Evolutionary conservation across 2,113 vertebrate species (phyloP), one percentile per base, ranked within the genome.

Genomic region (Glareola pratincola): DNA sequence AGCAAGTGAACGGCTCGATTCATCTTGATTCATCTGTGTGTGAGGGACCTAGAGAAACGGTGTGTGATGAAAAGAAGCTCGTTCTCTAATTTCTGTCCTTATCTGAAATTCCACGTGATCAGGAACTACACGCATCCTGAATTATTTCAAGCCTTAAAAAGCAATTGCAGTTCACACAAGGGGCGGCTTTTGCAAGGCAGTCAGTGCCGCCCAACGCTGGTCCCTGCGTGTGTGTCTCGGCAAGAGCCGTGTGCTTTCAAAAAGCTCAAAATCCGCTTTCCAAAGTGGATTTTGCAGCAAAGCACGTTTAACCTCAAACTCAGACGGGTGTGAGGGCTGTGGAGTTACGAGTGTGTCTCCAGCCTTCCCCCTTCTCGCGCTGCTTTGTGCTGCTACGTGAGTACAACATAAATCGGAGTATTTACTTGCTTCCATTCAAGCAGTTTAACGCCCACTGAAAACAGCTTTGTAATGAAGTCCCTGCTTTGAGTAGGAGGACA

Each of bases 221-320:
- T n/a, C n/a, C 59, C 54, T 36, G 45, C 21, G 1, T 8, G n/a
- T 3, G 0, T 32, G 47, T 37, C 54, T 14, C 18, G 47, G 43
- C 72, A 75, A 13, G 78, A 88, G 51, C 50, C 3, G 1, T 8
- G 41, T 21, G 76, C 64, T 63, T 73, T 24, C 54, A 19, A 34
- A 77, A 41, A 56, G 32, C 47, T 37, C 26, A 15, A 23, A 41
- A 59, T 45, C 24, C 32, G 3, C 36, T 30, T n/a, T 8, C 15
- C 14, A 9, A 43, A 51, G 47, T 9, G 30, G 26, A 14, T 48
- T 74, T 66, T 75, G 64, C 57, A 73, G 72, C n/a, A 59, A 36
- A 80, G 51, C 68, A 14, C 34, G 0, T 26, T 27, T 19, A 39
- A 0, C 41, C 62, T 84, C 24, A 22, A n/a, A 26, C 63, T 87